Evolutionary conservation across 2,888 invertebrate species (phyloP).

Genomic region (Falcaria lacertinaria): DNA sequence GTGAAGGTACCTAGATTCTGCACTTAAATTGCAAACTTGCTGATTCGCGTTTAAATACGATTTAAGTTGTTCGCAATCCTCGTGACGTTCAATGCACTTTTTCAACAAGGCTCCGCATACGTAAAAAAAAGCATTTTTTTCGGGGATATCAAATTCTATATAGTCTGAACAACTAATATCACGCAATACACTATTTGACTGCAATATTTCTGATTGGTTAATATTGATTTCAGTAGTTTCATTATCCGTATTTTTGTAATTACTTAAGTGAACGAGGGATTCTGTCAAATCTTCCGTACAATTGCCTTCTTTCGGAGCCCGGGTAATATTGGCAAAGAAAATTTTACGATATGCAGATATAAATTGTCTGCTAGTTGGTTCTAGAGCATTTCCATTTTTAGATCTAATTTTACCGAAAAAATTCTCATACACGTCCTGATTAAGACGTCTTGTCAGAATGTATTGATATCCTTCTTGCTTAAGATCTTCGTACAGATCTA

Average conservation of each 20-base stretch:
- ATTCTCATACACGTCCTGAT: constrained; percentile 7
- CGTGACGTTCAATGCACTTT: constrained; percentile 5
- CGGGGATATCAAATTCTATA: constrained; percentile 6
- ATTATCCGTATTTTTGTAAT: constrained; percentile 1
- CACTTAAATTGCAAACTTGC: not conserved
- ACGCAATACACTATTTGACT: too few relatives aligned
- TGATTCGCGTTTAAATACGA: constrained; percentile 1
- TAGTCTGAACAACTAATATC: constrained; percentile 8
- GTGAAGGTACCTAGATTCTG: not conserved
- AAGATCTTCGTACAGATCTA: constrained; percentile 7
- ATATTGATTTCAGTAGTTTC: not conserved
- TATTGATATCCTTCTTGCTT: constrained; percentile 5
- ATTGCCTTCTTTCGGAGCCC: constrained; percentile 2
- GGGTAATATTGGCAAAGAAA: constrained; percentile 3
- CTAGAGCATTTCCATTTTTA: constrained; percentile 6
- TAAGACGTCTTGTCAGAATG: constrained; percentile 5
- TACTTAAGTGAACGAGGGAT: constrained; percentile 3
- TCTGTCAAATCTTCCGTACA: constrained; percentile 4
- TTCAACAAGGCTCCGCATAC: constrained; percentile 9
- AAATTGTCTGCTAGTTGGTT: constrained; percentile 10
- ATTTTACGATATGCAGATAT: constrained; percentile 6
- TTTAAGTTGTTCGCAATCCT: constrained; percentile 1
- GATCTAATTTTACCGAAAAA: constrained; percentile 9
- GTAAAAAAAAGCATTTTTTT: constrained; percentile 9
- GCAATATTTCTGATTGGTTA: not conserved